Evolutionary conservation across 2,888 invertebrate species (phyloP), one percentile per base, ranked within the genome.

Genomic region (Drosophila infuscata): DNA sequence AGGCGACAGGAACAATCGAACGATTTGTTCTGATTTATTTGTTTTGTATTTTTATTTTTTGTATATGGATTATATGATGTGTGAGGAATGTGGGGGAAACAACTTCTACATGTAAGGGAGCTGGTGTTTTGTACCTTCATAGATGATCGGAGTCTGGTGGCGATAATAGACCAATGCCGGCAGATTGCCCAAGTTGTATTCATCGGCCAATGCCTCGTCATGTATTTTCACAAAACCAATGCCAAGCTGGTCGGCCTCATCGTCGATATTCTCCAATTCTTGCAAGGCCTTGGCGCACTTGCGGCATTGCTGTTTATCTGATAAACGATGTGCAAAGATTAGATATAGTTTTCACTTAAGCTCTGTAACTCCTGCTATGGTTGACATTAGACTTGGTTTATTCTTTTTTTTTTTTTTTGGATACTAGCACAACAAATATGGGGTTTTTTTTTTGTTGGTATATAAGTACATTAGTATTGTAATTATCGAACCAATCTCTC

Each of bases 221-320:
- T 97, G 97, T 92, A 98, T 98, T 94, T 98, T 98, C 77, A 98
- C 98, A 93, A 98, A 98, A 82, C 98, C 98, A 91, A 98, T 98
- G 76, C 97, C 98, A 79, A 98, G 95, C 93, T 98, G 97, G 94
- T 98, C 98, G 41, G 98, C 98, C 93, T 98, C 98, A 91, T 98
- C 98, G 92, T 98, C 98, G 92, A 98, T 98, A 94, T 98, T 98
- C 94, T 98, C 98, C 93, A 98, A 93, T 94, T 98, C 98, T 94
- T 97, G 96, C 76, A 98, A 94, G 65, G 97, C 98, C 94, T 97
- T 98, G 71, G 97, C 95, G 93, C 98, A 98, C 94, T 97, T 97
- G 93, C 97, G 97, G 94, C 98, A 98, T 93, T 97, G 97, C 65
- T 97, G 97, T 93, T 97, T 98, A 94, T 98, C 98, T 98, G 88